Base-by-base conservation (phyloP, 2,113 vertebrate genomes). In the Saguinus imperator region DNA sequence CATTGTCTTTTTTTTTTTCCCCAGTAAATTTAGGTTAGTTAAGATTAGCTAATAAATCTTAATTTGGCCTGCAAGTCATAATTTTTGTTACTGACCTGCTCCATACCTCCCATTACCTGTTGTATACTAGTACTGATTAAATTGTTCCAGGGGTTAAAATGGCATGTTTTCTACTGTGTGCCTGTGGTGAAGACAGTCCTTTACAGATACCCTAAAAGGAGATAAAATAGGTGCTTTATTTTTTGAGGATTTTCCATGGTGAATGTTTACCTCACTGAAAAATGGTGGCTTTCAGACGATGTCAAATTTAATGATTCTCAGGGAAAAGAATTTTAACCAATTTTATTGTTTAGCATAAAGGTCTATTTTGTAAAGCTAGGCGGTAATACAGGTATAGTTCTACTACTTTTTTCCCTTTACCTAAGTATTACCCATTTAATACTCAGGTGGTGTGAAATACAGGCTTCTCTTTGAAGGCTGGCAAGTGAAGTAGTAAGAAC, bases 341-440 rank as follows among this genome's bases (percentile, higher is more conserved):
- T 88, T 94, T 93, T 79, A 86, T 96, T 87, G 21, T 91, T 96
- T 8, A 80, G 16, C 25, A 58, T 80, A 76, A 70, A 95, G 66
- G 72, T 48, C 21, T 58, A 32, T 9, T 90, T 94, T 89, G 40
- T 86, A 57, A 89, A 79, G 1, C 75, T 80, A 88, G 61, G 40
- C 93, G 50, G 73, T 92, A 87, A 89, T 92, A 29, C 14, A 81
- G 64, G 3, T 85, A 85, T 48, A 81, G 17, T 91, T 95, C 25
- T 94, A 82, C 32, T 70, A 3, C 23, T 82, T 81, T 76, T 73
- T 77, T 16, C 8, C 40, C 14, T 79, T 92, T 87, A 66, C 21
- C 21, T 23, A 66, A 45, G 45, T 64, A 50, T 14, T 90, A 40
- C 45, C 1, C 7, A 37, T 45, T 75, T 81, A 80, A 35, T 77